Percentiles rank a stretch among this genome's conserved stretches.
These are phyloP conservation scores for Echinops telfairi DNA, from an alignment of 2,113 vertebrate genomes.

Conservation along the genomic window DNA sequence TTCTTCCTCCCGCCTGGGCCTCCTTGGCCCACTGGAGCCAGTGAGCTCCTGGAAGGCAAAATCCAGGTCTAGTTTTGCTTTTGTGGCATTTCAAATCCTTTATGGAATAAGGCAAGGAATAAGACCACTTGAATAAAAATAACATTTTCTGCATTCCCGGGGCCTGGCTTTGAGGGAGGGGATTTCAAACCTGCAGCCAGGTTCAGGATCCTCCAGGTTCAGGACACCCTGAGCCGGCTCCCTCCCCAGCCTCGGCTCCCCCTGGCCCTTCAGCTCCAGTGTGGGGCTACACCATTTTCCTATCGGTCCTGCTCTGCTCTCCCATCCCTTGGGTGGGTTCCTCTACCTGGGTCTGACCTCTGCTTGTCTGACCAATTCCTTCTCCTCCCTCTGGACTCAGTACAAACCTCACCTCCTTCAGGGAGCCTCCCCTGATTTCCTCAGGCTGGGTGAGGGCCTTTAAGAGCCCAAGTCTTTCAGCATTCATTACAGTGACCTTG, in stretches of 20 bases:
- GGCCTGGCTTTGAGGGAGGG: background rate
- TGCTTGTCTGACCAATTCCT: background rate
- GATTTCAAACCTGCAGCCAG: background rate
- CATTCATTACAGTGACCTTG: background rate
- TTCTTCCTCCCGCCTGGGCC: background rate
- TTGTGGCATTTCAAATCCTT: background rate
- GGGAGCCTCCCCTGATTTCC: constrained; percentile 30
- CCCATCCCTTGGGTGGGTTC: background rate
- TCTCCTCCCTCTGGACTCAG: background rate
- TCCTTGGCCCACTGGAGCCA: background rate
- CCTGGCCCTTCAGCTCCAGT: background rate
- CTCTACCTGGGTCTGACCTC: background rate
- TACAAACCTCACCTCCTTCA: background rate
- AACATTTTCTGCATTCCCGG: constrained; percentile 11
- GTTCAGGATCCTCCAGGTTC: background rate
- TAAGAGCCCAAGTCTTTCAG: background rate
- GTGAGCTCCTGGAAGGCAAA: background rate
- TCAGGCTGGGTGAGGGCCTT: background rate
- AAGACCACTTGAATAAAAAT: constrained; percentile 22
- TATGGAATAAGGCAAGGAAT: background rate
- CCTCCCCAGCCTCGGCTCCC: background rate
- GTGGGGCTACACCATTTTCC: background rate
- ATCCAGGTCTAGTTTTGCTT: background rate
- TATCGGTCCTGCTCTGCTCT: background rate
- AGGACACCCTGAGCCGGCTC: background rate